phyloP scores from a whole-genome alignment of 2,113 vertebrate genomes.

The Lophotis ruficrista region DNA sequence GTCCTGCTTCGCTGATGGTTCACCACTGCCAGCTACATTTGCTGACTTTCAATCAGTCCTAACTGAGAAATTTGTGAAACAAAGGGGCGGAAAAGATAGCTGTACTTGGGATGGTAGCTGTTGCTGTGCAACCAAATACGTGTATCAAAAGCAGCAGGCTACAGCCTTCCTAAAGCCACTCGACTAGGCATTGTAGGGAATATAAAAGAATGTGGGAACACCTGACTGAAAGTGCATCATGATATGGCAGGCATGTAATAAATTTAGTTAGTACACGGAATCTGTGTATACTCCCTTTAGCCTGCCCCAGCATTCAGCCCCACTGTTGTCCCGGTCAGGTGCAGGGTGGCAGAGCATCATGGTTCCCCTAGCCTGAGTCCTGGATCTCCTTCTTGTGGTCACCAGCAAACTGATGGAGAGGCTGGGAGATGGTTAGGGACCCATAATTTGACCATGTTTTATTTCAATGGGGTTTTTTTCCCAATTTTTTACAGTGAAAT shows the following conservation, averaged over 20 bases:
- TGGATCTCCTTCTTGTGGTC: neutral
- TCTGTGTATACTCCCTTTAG: neutral
- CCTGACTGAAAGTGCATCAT: neutral
- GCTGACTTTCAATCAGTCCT: neutral
- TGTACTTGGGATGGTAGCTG: neutral
- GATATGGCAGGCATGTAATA: neutral
- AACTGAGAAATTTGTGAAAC: neutral
- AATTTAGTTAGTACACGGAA: neutral
- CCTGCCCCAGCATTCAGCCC: neutral
- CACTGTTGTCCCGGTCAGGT: accelerated
- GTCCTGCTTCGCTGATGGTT: neutral
- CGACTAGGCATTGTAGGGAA: neutral
- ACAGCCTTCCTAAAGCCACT: neutral
- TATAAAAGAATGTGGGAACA: neutral
- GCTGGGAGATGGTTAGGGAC: neutral
- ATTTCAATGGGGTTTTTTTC: neutral
- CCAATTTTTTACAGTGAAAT: neutral
- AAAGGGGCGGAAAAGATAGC: neutral
- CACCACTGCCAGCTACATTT: neutral
- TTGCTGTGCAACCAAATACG: neutral
- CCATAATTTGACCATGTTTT: neutral
- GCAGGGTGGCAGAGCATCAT: neutral
- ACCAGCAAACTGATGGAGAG: neutral
- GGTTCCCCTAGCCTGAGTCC: neutral
- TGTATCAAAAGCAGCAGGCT: neutral